Base-by-base conservation (phyloP, 1,140 invertebrate genomes). In the Reticulitermes speratus region DNA sequence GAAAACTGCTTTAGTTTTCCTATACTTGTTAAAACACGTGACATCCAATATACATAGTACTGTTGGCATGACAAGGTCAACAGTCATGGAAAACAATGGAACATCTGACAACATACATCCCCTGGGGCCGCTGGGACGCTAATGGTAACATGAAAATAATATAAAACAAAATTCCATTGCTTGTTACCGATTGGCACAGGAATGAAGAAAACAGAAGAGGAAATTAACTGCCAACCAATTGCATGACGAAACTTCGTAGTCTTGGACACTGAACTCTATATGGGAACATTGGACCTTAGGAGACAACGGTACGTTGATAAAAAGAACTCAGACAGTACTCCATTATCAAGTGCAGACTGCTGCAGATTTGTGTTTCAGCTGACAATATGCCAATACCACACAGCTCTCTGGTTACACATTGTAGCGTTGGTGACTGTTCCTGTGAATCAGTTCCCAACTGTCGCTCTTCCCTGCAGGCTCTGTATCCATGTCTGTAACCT, bases 11-110 rank as follows among this genome's bases (percentile, higher is more conserved):
- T 75, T 75, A 19, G 65, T 75, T 75, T 30, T 30, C n/a, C 25
- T 75, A 14, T 30, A n/a, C 65, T 75, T 75, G n/a, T 75, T 30
- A 30, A 75, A 75, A 30, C 65, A 75, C 65, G 25, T 30, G 65
- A 75, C 65, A 75, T 75, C 65, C 55, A 59, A 59, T 14, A 38
- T 30, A 30, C 2, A 30, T 30, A 30, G 25, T 75, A 30, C 5
- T 30, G 65, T 25, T 8, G 65, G 65, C 65, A 30, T 30, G n/a
- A 7, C 65, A 75, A 75, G 65, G 65, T 75, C 65, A 75, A 30
- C 65, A 75, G 25, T n/a, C 65, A 6, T 75, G 65, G 65, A 75
- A 75, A 75, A 75, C 65, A 75, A 75, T 75, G 65, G 65, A 75
- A 75, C 65, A n/a, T 75, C 65, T 75, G 65, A 75, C 65, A 75